These are phyloP conservation scores for Tolmerus cingulatus DNA, from an alignment of 2,888 invertebrate species.

Conservation along the genomic window DNA sequence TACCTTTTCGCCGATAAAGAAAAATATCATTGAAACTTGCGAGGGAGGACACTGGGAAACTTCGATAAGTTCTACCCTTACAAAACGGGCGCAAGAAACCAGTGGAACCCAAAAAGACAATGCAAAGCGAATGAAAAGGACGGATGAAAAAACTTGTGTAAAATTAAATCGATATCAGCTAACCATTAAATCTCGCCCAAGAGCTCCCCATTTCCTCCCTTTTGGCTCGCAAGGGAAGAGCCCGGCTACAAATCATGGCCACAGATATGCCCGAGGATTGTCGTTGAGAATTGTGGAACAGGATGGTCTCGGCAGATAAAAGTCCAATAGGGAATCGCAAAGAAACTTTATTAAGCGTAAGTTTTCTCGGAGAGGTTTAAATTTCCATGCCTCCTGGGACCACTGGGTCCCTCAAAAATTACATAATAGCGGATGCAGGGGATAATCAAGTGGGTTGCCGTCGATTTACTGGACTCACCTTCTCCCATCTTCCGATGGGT, in stretches of 20 bases:
- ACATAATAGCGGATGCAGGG: constrained; percentile 1
- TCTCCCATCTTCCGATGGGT: background rate
- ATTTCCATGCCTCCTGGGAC: constrained; percentile 12
- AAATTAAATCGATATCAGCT: constrained; percentile 38
- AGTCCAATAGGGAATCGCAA: constrained; percentile 27
- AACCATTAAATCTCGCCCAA: constrained; percentile 19
- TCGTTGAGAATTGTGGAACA: constrained; percentile 29
- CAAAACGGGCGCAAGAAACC: background rate
- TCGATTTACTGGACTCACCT: background rate
- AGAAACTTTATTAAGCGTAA: constrained; percentile 34
- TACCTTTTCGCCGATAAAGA: background rate
- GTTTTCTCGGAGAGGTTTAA: constrained; percentile 21
- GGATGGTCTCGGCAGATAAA: constrained; percentile 26
- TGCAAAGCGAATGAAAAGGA: background rate
- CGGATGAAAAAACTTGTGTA: background rate
- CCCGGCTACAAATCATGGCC: constrained; percentile 31
- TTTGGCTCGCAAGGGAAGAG: background rate
- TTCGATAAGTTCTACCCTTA: background rate
- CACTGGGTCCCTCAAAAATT: constrained; percentile 25
- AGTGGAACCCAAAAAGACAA: background rate
- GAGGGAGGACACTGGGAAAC: background rate
- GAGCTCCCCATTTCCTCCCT: background rate
- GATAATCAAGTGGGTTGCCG: background rate
- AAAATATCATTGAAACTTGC: background rate
- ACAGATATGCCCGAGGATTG: constrained; percentile 26